Evolutionary conservation across 2,113 vertebrate species (phyloP).

Genomic region (Neolamprologus sp.): DNA sequence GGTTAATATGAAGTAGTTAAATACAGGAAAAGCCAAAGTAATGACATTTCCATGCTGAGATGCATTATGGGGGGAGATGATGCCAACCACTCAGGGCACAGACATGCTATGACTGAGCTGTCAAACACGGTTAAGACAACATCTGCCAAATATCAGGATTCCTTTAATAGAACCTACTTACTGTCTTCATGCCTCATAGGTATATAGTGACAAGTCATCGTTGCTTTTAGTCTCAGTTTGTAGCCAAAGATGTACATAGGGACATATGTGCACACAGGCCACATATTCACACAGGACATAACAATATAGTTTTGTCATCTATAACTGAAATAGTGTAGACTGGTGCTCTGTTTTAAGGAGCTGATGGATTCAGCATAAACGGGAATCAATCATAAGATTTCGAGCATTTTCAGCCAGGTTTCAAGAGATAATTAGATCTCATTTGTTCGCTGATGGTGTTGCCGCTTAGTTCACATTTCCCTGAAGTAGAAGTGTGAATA

Average conservation of each 20-base stretch:
- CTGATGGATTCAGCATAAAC: not conserved
- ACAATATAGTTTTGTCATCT: not conserved
- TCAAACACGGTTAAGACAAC: conserved; percentile 41
- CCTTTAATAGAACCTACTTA: conserved; percentile 24
- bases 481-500: not conserved
- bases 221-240: not conserved
- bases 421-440: not conserved
- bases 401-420: not conserved
- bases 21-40: conserved; percentile 1
- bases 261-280: not conserved
- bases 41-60: not conserved
- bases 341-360: not conserved
- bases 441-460: not conserved
- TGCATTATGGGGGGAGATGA: conserved; percentile 17
- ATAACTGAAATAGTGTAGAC: not conserved
- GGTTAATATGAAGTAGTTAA: not conserved
- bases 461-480: not conserved
- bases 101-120: conserved; percentile 33
- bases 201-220: not conserved
- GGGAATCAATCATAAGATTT: not conserved
- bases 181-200: not conserved
- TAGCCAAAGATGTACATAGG: not conserved
- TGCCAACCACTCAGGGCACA: conserved; percentile 32
- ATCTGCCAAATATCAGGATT: conserved; percentile 28
- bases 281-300: not conserved